Evolutionary conservation across 2,113 vertebrate species (phyloP).

Genomic region (Chaetops frenatus): DNA sequence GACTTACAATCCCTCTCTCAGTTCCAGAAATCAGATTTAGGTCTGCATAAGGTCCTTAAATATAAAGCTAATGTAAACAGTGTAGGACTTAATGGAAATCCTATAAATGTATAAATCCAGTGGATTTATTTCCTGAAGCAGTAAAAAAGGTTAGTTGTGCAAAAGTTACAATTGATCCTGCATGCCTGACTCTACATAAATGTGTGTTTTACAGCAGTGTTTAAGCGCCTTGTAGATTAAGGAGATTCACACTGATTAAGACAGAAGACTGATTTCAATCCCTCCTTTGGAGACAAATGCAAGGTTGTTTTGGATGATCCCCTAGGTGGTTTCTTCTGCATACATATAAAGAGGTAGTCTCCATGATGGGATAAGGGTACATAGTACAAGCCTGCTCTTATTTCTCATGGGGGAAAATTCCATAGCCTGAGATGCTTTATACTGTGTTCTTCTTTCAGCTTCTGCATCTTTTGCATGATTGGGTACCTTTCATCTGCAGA

Average conservation of each 20-base stretch:
- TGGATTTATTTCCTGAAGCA: slow-evolving; percentile 20
- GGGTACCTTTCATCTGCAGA: neutral
- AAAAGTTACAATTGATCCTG: neutral
- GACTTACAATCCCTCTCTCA: neutral
- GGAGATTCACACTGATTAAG: neutral
- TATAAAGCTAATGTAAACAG: slow-evolving; percentile 10
- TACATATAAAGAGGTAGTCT: neutral
- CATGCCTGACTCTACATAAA: neutral
- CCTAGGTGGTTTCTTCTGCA: neutral
- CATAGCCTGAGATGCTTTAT: neutral
- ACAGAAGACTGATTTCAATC: neutral
- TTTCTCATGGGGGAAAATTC: neutral
- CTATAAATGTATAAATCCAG: slow-evolving; percentile 5
- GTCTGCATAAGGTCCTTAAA: slow-evolving; percentile 3
- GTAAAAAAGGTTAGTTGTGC: neutral
- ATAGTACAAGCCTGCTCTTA: neutral
- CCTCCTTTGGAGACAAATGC: neutral
- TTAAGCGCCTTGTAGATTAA: neutral
- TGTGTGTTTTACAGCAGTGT: neutral
- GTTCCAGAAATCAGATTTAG: slow-evolving; percentile 35
- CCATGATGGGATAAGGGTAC: neutral
- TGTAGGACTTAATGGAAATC: slow-evolving; percentile 5
- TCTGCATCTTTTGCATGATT: neutral
- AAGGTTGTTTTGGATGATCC: neutral
- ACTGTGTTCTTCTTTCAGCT: neutral